phyloP scores from a whole-genome alignment of 2,113 vertebrate genomes.

The Corythornis cristatus region DNA sequence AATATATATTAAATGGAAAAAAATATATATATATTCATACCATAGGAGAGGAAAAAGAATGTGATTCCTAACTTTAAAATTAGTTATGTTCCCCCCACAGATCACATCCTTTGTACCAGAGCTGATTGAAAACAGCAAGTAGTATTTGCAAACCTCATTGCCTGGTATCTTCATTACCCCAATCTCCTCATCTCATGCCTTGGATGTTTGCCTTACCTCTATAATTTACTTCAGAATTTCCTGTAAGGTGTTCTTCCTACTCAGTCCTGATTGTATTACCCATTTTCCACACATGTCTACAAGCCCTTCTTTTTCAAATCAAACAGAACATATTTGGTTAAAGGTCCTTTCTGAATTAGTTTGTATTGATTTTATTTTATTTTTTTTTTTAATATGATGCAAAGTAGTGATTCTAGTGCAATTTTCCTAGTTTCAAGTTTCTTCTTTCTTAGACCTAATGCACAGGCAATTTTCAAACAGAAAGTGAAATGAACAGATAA shows the following conservation, averaged over 20 bases:
- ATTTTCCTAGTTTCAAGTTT: neutral
- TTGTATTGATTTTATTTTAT: neutral
- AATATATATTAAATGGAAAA: neutral
- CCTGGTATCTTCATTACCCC: neutral
- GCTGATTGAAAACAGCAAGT: neutral
- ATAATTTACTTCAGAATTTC: neutral
- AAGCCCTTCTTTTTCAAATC: neutral
- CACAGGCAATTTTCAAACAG: neutral
- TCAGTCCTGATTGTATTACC: neutral
- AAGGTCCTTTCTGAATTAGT: neutral
- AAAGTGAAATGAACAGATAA: neutral
- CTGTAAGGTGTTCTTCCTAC: neutral
- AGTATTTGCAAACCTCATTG: neutral
- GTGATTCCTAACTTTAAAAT: neutral
- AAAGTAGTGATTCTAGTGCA: neutral
- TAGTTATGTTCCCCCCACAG: accelerated
- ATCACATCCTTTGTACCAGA: neutral
- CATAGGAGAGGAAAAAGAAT: neutral
- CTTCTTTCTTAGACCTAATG: neutral
- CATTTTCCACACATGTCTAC: neutral
- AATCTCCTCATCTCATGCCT: neutral
- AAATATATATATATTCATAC: neutral
- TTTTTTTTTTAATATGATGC: neutral
- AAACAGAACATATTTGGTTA: neutral
- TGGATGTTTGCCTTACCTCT: neutral